Evolutionary conservation across 2,888 invertebrate species (phyloP).

Genomic region (Zaprionus obscuricornis): DNA sequence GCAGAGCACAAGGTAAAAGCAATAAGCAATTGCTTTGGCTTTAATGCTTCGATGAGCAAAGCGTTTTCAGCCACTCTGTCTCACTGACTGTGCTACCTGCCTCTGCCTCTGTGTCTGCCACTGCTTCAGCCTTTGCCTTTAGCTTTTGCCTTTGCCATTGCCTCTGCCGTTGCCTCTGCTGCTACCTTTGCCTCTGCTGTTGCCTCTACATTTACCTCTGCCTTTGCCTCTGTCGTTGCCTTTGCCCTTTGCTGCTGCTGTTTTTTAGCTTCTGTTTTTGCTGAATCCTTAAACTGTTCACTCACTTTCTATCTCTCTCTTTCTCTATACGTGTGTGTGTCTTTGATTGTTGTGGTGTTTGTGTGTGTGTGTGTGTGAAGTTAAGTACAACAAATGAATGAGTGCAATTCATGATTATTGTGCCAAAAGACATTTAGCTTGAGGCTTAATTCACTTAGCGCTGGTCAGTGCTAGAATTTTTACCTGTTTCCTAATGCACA

Average conservation of each 20-base stretch:
- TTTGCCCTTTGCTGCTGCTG: too few relatives aligned
- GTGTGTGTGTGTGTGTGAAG: constrained; percentile 8
- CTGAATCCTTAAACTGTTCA: constrained; percentile 29
- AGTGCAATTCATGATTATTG: constrained; percentile 50
- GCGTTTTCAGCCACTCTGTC: constrained; percentile 50
- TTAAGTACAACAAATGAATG: constrained; percentile 28
- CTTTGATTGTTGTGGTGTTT: constrained; percentile 6
- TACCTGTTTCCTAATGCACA: neutral
- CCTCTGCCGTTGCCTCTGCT: constrained; percentile 10
- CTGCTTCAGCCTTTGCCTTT: neutral
- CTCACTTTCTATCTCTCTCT: too few relatives aligned
- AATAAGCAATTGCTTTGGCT: constrained; percentile 68
- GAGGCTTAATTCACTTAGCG: constrained; percentile 60
- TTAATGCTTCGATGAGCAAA: constrained; percentile 60
- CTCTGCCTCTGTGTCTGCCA: constrained; percentile 12
- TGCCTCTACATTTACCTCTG: constrained; percentile 9
- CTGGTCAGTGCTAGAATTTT: too few relatives aligned
- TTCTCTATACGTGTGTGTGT: constrained; percentile 3
- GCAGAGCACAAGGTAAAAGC: constrained; percentile 16
- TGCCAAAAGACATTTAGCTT: constrained; percentile 34
- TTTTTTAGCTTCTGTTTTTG: too few relatives aligned
- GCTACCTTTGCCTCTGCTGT: constrained; percentile 18
- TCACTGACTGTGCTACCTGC: neutral
- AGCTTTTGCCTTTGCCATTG: neutral
- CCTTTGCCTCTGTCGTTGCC: too few relatives aligned